Percentiles rank a stretch among this genome's conserved stretches.
phyloP scores from a whole-genome alignment of 2,113 vertebrate genomes.

The Sinocyclocheilus anshuiensis region DNA sequence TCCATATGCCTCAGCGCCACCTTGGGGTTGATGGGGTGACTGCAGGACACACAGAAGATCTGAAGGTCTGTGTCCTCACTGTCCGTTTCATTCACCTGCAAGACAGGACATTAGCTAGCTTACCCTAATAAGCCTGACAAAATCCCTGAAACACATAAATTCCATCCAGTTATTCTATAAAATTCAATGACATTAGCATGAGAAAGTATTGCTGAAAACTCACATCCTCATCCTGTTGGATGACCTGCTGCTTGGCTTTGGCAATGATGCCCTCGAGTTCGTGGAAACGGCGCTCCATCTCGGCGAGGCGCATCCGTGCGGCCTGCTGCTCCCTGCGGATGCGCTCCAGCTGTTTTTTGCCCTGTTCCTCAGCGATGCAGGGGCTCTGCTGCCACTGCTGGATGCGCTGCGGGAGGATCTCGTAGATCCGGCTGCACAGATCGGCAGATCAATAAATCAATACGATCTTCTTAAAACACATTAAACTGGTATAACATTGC shows the following conservation, averaged over 20 bases:
- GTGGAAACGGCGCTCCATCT: conserved; percentile 94
- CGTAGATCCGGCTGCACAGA: conserved; percentile 86
- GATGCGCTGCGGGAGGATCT: conserved; percentile 94
- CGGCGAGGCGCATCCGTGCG: conserved; percentile 87
- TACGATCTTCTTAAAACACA: neutral
- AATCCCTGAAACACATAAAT: neutral
- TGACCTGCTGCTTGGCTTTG: conserved; percentile 92
- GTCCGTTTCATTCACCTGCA: conserved; percentile 86
- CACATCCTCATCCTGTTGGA: conserved; percentile 92
- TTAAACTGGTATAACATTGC: neutral
- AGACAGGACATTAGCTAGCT: neutral
- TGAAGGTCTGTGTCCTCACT: conserved; percentile 90
- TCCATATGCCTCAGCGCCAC: conserved; percentile 92
- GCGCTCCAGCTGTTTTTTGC: conserved; percentile 91
- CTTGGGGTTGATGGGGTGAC: conserved; percentile 91
- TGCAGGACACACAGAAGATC: conserved; percentile 93
- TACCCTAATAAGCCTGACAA: neutral
- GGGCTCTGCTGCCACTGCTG: conserved; percentile 82
- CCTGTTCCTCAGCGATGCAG: conserved; percentile 86
- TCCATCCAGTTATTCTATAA: neutral
- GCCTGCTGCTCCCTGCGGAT: conserved; percentile 92
- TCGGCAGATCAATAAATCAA: neutral
- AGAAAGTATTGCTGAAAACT: neutral
- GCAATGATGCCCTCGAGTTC: conserved; percentile 91
- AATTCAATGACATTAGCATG: neutral